Evolutionary conservation across 2,113 vertebrate species (phyloP).

Genomic region (Aldabrachelys gigantea): DNA sequence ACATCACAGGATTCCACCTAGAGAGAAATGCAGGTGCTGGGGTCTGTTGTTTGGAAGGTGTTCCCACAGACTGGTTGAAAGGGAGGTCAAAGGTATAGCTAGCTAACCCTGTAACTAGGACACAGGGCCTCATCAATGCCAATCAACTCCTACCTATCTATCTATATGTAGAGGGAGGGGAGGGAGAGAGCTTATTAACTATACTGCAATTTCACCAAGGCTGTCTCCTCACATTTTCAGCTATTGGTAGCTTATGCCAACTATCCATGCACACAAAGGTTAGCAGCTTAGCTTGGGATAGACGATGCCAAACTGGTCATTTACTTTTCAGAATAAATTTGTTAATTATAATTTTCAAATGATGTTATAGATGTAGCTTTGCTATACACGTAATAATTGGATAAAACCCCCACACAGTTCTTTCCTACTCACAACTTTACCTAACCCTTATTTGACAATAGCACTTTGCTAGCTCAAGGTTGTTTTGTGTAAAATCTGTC

Average conservation of each 20-base stretch:
- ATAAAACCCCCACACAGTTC: not conserved
- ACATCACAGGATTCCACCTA: not conserved
- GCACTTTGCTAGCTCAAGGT: conserved; percentile 44
- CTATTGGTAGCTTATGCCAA: not conserved
- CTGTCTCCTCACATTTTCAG: not conserved
- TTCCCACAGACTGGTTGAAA: not conserved
- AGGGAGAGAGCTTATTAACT: not conserved
- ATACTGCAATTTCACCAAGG: not conserved
- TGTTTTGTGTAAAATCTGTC: conserved; percentile 41
- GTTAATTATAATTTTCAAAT: conserved; percentile 46
- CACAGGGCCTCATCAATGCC: not conserved
- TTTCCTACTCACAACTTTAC: conserved; percentile 42
- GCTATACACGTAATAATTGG: conserved; percentile 6
- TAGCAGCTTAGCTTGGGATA: not conserved
- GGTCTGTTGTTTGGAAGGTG: not conserved
- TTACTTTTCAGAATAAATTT: conserved; percentile 27
- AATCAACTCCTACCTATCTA: not conserved
- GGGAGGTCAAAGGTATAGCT: not conserved
- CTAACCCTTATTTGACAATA: conserved; percentile 44
- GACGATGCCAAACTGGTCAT: not conserved
- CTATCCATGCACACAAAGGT: not conserved
- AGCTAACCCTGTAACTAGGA: not conserved
- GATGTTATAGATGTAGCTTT: conserved; percentile 40
- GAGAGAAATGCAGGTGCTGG: not conserved
- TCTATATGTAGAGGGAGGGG: too few relatives aligned